Evolutionary conservation across 2,888 invertebrate species (phyloP).

Genomic region (Hipparchia sbordonii): DNA sequence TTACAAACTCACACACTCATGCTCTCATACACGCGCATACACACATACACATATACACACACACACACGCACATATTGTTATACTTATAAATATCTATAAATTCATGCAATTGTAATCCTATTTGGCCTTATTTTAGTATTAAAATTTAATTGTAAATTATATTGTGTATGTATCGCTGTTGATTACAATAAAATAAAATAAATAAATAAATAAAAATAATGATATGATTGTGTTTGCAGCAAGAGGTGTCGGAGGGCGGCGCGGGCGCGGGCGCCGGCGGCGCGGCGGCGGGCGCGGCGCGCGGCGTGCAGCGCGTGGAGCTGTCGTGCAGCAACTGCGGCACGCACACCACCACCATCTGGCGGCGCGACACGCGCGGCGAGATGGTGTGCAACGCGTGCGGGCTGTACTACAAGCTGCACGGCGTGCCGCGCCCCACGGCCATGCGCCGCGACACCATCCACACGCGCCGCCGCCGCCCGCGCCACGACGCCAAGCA

Average conservation of each 20-base stretch:
- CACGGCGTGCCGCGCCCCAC: conserved; percentile 97
- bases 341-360: conserved; percentile 98
- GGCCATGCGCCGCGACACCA: conserved; percentile 98
- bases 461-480: conserved; percentile 95
- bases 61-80: too few relatives aligned
- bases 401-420: conserved; percentile 98
- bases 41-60: too few relatives aligned
- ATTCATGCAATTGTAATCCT: too few relatives aligned
- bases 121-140: too few relatives aligned
- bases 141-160: too few relatives aligned
- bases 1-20: too few relatives aligned
- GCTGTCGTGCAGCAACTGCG: conserved; percentile 97
- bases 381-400: conserved; percentile 99
- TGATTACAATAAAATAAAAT: too few relatives aligned
- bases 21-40: too few relatives aligned
- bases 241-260: conserved; percentile 42
- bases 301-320: conserved; percentile 85
- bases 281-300: conserved; percentile 41
- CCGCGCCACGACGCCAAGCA: conserved; percentile 87
- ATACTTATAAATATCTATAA: too few relatives aligned
- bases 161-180: too few relatives aligned
- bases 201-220: too few relatives aligned
- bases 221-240: background rate
- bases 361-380: conserved; percentile 98
- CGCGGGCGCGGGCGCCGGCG: conserved; percentile 35